These are phyloP conservation scores for Zaprionus lachaisei DNA, from an alignment of 1,140 invertebrate species.

Conservation along the genomic window DNA sequence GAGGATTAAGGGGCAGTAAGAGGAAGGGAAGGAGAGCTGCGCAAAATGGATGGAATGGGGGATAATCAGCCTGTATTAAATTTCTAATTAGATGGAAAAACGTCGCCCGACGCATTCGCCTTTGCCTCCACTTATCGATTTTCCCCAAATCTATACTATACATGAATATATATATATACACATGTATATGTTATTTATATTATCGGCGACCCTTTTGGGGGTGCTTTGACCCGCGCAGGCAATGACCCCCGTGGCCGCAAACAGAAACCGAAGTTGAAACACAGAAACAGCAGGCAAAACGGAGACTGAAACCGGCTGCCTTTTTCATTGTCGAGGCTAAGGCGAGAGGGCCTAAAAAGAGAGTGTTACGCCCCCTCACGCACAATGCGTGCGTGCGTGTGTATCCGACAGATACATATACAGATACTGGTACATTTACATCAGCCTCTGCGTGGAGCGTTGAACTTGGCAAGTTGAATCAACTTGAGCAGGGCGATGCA, in stretches of 20 bases:
- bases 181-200: slow-evolving; percentile 1
- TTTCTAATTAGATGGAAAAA: slow-evolving; percentile 62
- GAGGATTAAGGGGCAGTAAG: too few relatives aligned
- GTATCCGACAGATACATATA: slow-evolving; percentile 22
- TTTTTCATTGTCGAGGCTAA: slow-evolving; percentile 49
- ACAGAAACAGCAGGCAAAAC: not conserved
- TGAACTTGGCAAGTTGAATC: slow-evolving; percentile 74
- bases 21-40: not conserved
- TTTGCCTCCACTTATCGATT: slow-evolving; percentile 47
- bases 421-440: slow-evolving; percentile 3
- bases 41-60: not conserved
- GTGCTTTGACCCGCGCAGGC: slow-evolving; percentile 43
- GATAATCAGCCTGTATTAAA: slow-evolving; percentile 48
- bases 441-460: slow-evolving; percentile 55
- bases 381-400: slow-evolving; percentile 57
- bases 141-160: slow-evolving; percentile 12
- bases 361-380: slow-evolving; percentile 36
- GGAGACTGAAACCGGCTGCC: slow-evolving; percentile 23
- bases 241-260: slow-evolving; percentile 28
- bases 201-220: slow-evolving; percentile 11
- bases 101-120: not conserved
- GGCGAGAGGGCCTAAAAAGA: slow-evolving; percentile 22
- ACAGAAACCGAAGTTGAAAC: not conserved
- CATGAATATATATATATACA: not conserved
- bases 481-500: slow-evolving; percentile 54